Evolutionary conservation across 2,888 invertebrate genomes (phyloP).

Genomic region (Apotomis capreana): DNA sequence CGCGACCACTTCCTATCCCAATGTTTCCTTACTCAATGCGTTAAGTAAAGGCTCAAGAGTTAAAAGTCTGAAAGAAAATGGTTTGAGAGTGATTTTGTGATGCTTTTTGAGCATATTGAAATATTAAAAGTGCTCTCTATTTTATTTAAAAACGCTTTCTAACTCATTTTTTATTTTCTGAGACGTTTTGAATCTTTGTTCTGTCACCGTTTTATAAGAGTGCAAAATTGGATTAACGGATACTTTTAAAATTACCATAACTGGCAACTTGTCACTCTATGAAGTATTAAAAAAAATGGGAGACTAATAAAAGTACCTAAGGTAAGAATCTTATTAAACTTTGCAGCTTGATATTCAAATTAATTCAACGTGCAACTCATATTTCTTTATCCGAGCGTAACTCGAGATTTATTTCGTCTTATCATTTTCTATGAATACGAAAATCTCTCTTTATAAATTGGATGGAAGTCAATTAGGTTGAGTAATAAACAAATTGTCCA

Average conservation of each 20-base stretch:
- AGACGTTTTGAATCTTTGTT: neutral
- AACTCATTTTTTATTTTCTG: constrained; percentile 2
- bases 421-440: neutral
- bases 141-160: constrained; percentile 6
- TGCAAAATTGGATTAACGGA: neutral
- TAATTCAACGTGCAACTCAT: neutral
- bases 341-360: neutral
- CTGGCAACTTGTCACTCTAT: neutral
- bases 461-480: neutral
- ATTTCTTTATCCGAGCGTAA: neutral
- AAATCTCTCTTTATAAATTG: neutral
- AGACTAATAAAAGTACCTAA: neutral
- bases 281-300: neutral
- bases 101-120: constrained; percentile 15
- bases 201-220: neutral
- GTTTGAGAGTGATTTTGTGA: constrained; percentile 34
- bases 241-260: neutral
- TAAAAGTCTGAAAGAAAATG: constrained; percentile 38
- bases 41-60: constrained; percentile 51
- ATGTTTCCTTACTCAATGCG: constrained; percentile 64
- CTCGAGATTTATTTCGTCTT: neutral
- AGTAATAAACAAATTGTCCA: neutral
- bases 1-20: constrained; percentile 68
- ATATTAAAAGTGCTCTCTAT: constrained; percentile 19
- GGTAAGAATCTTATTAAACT: neutral